Conservation (phyloP, 2,888 invertebrate genomes). For the Hetaerina titia region DNA sequence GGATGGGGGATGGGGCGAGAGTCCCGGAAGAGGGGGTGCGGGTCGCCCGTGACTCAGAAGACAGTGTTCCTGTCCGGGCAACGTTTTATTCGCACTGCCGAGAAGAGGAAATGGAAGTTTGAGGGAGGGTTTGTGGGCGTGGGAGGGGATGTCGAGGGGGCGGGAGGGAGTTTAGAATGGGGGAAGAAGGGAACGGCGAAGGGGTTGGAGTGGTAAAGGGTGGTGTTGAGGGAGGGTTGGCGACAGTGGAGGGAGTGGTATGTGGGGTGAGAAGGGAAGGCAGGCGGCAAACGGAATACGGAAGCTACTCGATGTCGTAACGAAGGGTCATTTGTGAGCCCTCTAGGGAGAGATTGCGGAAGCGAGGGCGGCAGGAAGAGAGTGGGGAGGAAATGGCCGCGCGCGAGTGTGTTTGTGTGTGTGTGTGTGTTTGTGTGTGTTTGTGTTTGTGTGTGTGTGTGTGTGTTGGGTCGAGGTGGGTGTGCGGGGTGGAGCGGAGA, state of each 20-base stretch:
- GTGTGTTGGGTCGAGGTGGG: no score
- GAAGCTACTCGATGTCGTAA: constrained; percentile 57
- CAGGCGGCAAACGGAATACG: background rate
- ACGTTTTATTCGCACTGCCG: background rate
- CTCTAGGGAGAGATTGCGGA: constrained; percentile 50
- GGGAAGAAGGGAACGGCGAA: background rate
- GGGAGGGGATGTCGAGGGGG: background rate
- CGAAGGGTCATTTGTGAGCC: constrained; percentile 50
- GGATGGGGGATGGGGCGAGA: background rate
- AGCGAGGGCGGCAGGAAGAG: background rate
- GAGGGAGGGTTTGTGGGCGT: background rate
- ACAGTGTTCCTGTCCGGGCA: background rate
- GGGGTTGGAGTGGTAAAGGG: no score
- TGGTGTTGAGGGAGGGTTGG: no score
- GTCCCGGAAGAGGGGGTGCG: background rate
- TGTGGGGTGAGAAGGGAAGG: background rate
- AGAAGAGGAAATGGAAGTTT: constrained; percentile 22
- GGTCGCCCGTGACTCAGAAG: background rate
- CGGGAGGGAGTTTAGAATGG: no score
- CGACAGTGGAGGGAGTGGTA: background rate
- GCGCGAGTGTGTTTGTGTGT: no score
- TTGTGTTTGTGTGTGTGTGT: no score
- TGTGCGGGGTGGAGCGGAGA: no score
- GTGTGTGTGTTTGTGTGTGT: no score
- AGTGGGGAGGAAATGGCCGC: no score